Percentiles rank a stretch among this genome's conserved stretches.
Evolutionary conservation across 2,113 vertebrate genomes (phyloP).

Genomic region (Scartelaos histophorus): DNA sequence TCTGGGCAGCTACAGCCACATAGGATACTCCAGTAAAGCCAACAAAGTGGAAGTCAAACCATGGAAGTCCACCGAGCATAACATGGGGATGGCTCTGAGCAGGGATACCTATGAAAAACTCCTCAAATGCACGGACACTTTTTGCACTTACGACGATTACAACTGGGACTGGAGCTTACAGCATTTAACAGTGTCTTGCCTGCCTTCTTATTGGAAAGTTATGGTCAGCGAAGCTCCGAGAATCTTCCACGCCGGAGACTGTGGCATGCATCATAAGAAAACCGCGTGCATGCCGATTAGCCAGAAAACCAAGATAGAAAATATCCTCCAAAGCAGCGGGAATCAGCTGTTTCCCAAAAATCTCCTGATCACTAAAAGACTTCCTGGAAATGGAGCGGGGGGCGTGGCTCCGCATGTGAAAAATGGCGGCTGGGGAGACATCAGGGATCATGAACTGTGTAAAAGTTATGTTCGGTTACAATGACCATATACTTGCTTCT

Average conservation of each 20-base stretch:
- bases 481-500: conserved; percentile 79
- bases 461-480: conserved; percentile 97
- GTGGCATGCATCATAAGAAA: conserved; percentile 98
- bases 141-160: conserved; percentile 98
- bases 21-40: conserved; percentile 83
- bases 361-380: conserved; percentile 85
- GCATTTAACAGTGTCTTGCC: conserved; percentile 89
- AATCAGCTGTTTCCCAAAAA: conserved; percentile 91
- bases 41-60: conserved; percentile 93
- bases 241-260: conserved; percentile 95
- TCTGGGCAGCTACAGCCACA: conserved; percentile 86
- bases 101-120: conserved; percentile 89
- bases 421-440: conserved; percentile 98
- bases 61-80: conserved; percentile 99
- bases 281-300: conserved; percentile 84
- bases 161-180: conserved; percentile 99
- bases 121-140: conserved; percentile 90
- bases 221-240: conserved; percentile 92
- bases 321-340: conserved; percentile 85
- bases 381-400: conserved; percentile 81
- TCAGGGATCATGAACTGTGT: conserved; percentile 98
- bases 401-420: conserved; percentile 93
- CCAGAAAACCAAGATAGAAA: conserved; percentile 93
- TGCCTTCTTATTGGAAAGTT: conserved; percentile 95
- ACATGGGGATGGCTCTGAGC: conserved; percentile 95